Percentiles rank a stretch among this genome's conserved stretches.
Evolutionary conservation across 2,113 vertebrate genomes (phyloP).

Genomic region (Grammomys dolichurus): DNA sequence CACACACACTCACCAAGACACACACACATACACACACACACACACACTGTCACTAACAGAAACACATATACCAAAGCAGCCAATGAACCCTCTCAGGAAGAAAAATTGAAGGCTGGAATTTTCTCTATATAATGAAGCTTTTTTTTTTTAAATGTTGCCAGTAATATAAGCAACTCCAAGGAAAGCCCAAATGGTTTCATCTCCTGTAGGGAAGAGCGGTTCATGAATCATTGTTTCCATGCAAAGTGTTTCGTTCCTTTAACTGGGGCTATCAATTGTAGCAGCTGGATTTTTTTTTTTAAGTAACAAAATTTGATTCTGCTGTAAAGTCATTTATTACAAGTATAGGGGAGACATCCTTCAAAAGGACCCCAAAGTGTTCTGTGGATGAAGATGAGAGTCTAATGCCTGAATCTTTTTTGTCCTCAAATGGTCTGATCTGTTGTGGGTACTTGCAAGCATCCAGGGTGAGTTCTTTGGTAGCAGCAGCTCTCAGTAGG

Average conservation of each 20-base stretch:
- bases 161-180: constrained; percentile 86
- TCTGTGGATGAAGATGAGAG: constrained; percentile 36
- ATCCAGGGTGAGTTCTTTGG: constrained; percentile 64
- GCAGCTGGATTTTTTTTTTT: constrained; percentile 67
- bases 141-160: constrained; percentile 80
- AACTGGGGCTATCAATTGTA: constrained; percentile 84
- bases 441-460: constrained; percentile 63
- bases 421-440: constrained; percentile 73
- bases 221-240: constrained; percentile 87
- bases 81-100: constrained; percentile 87
- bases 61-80: constrained; percentile 82
- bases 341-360: constrained; percentile 48
- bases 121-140: constrained; percentile 88
- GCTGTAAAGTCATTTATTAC: constrained; percentile 80
- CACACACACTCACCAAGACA: constrained; percentile 35
- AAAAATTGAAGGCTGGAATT: constrained; percentile 88
- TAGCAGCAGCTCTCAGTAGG: constrained; percentile 64
- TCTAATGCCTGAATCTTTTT: constrained; percentile 58
- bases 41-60: constrained; percentile 61
- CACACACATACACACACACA: constrained; percentile 59
- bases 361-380: constrained; percentile 75
- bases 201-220: constrained; percentile 82
- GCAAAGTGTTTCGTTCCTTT: constrained; percentile 83
- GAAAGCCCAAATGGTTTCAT: constrained; percentile 85
- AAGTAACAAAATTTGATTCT: constrained; percentile 83